These are phyloP conservation scores for Bruchidius siliquastri DNA, from an alignment of 2,888 invertebrate genomes.

Conservation along the genomic window DNA sequence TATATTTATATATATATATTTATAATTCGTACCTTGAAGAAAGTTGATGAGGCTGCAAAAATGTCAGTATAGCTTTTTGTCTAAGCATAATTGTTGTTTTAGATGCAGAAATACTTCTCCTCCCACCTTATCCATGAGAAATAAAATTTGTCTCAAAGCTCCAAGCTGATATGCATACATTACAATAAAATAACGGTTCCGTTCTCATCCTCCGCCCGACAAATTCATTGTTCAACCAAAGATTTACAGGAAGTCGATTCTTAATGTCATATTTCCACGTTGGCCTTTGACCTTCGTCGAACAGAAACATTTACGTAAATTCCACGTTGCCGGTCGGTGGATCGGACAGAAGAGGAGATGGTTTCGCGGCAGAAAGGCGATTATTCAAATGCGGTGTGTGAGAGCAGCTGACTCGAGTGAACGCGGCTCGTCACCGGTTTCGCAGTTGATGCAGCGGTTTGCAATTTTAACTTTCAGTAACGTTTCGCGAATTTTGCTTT, in stretches of 20 bases:
- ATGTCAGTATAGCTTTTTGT: no score
- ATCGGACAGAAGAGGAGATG: background rate
- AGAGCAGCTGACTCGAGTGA: background rate
- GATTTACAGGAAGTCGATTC: background rate
- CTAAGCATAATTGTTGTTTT: no score
- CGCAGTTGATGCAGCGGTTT: background rate
- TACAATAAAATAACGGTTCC: background rate
- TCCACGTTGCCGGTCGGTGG: background rate
- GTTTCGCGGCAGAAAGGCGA: background rate
- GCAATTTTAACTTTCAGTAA: background rate
- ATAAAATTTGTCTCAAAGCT: background rate
- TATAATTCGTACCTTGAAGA: no score
- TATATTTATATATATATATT: no score
- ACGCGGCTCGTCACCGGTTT: background rate
- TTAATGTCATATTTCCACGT: background rate
- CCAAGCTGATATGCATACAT: background rate
- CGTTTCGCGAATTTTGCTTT: constrained; percentile 4
- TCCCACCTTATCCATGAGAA: no score
- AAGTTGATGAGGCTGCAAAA: no score
- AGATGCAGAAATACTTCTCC: no score
- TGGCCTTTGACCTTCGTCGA: background rate
- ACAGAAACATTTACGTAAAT: background rate
- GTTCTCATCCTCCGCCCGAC: background rate
- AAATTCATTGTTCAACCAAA: background rate
- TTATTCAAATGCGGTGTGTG: background rate